A percentile compares a stretch with the other conserved stretches of the same genome.
Evolutionary conservation across 2,797 vertebrate species (phyloP).

Genomic region (Smutsia temminckii): DNA sequence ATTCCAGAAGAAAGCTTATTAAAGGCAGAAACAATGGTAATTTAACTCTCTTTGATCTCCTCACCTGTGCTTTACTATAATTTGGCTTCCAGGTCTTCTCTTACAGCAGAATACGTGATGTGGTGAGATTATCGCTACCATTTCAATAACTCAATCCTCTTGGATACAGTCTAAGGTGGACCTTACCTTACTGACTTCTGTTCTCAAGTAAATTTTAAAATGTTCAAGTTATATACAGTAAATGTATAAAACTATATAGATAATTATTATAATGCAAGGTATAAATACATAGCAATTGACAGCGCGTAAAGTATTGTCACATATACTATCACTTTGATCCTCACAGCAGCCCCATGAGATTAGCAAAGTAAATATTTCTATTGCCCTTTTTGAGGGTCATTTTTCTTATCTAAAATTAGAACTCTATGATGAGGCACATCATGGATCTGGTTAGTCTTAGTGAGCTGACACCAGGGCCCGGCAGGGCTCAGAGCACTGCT

Average conservation of each 20-base stretch:
- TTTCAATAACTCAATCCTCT: slow-evolving; percentile 18
- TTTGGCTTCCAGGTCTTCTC: not conserved
- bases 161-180: not conserved
- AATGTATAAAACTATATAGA: not conserved
- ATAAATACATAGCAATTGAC: not conserved
- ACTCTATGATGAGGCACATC: not conserved
- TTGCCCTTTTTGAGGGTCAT: not conserved
- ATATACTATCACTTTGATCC: not conserved
- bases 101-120: not conserved
- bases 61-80: not conserved
- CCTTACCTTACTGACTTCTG: not conserved
- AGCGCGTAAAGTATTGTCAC: not conserved
- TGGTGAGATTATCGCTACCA: not conserved
- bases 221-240: not conserved
- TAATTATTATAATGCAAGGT: not conserved
- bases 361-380: slow-evolving; percentile 26
- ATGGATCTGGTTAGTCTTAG: not conserved
- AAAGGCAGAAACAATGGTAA: not conserved
- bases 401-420: slow-evolving; percentile 34
- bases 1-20: not conserved
- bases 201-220: slow-evolving; percentile 33
- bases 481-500: not conserved
- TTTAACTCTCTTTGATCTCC: not conserved
- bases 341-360: not conserved
- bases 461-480: not conserved